These are phyloP conservation scores for Sebastolobus altivelis DNA, from an alignment of 2,797 vertebrate genomes.

Conservation along the genomic window DNA sequence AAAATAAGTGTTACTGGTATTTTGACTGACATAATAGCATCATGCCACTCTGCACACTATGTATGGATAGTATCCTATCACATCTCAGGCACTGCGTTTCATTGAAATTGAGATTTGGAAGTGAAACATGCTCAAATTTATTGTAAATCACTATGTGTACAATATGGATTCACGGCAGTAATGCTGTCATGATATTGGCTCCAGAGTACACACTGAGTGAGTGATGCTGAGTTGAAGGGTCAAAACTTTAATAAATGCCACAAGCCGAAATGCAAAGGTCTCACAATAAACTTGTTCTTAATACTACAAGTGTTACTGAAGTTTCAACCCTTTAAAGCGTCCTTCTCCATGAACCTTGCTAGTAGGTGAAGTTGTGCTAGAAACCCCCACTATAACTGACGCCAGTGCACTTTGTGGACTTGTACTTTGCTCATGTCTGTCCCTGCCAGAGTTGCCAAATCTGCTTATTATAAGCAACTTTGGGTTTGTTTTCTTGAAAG, in stretches of 20 bases:
- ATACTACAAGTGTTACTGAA: background rate
- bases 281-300: background rate
- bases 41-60: too few relatives aligned
- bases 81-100: background rate
- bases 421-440: background rate
- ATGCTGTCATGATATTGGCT: background rate
- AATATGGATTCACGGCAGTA: background rate
- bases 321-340: background rate
- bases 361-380: too few relatives aligned
- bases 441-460: too few relatives aligned
- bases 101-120: background rate
- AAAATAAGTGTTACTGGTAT: background rate
- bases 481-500: too few relatives aligned
- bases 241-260: background rate
- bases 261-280: background rate
- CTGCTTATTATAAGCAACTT: too few relatives aligned
- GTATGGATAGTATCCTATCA: background rate
- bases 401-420: background rate
- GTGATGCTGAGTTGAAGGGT: background rate
- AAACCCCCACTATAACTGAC: background rate
- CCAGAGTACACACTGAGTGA: background rate
- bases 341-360: background rate
- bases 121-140: background rate
- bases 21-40: background rate
- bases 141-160: background rate